These are phyloP conservation scores for Conistra vaccinii DNA, from an alignment of 2,888 invertebrate genomes.

Conservation along the genomic window DNA sequence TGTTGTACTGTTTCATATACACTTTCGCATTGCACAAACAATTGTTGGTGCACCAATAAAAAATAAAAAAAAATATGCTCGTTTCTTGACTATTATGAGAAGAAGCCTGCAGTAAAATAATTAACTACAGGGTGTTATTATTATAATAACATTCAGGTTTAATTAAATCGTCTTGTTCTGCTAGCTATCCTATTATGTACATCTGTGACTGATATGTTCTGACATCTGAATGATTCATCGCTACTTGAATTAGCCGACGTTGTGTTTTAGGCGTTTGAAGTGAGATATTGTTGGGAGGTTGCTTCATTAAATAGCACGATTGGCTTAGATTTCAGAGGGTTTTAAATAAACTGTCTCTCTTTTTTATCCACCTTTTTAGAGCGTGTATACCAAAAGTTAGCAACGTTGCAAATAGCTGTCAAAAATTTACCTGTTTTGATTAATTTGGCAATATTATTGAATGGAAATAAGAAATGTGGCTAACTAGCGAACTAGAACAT, in stretches of 20 bases:
- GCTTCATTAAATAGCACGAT: neutral
- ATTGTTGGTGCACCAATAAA: no score
- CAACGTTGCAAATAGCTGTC: no score
- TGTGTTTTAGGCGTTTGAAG: constrained; percentile 19
- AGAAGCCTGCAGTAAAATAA: neutral
- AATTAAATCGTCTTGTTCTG: constrained; percentile 51
- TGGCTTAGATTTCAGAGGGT: neutral
- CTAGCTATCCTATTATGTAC: constrained; percentile 32
- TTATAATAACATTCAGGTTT: constrained; percentile 19
- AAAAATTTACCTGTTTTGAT: no score
- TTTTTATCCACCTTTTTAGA: no score
- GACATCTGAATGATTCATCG: constrained; percentile 56
- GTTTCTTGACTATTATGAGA: neutral
- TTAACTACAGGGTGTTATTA: neutral
- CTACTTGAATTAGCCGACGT: constrained; percentile 40
- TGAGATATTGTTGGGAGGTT: constrained; percentile 22
- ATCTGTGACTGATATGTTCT: constrained; percentile 50
- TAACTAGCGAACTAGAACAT: no score
- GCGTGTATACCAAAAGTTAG: no score
- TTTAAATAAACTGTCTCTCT: neutral
- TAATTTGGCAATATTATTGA: no score
- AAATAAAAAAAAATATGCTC: no score
- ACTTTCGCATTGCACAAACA: no score
- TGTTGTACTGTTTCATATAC: no score
- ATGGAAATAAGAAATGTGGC: no score